Evolutionary conservation across 2,888 invertebrate species (phyloP).

Genomic region (Sepioteuthis lessoniana): DNA sequence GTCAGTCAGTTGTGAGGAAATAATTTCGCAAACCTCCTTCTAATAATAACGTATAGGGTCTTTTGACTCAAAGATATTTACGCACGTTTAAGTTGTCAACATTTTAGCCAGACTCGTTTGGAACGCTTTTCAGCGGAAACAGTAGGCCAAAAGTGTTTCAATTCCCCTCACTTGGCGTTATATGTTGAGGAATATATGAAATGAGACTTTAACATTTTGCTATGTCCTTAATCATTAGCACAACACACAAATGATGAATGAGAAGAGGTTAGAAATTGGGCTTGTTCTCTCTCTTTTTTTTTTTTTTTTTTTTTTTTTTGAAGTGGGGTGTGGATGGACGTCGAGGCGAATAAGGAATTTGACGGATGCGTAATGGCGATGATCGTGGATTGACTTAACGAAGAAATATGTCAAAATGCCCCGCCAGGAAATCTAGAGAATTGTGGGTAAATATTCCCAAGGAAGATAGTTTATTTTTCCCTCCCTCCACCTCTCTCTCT

Average conservation of each 20-base stretch:
- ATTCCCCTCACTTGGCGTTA: background rate
- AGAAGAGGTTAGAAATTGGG: background rate
- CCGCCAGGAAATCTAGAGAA: background rate
- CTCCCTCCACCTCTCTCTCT: background rate
- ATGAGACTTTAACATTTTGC: constrained; percentile 13
- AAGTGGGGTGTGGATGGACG: too few relatives aligned
- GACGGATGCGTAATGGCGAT: background rate
- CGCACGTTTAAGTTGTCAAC: background rate
- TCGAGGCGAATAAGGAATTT: background rate
- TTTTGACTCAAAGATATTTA: background rate
- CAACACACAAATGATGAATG: background rate
- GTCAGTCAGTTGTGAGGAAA: background rate
- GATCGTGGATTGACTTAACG: background rate
- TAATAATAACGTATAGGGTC: background rate
- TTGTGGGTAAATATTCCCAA: background rate
- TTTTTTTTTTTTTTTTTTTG: too few relatives aligned
- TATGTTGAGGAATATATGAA: background rate
- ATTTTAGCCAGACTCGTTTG: background rate
- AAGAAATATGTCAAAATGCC: background rate
- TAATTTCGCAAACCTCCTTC: background rate
- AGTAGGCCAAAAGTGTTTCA: background rate
- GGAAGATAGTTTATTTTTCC: background rate
- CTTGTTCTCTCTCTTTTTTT: too few relatives aligned
- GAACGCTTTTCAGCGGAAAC: constrained; percentile 4
- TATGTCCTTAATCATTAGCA: background rate